Percentiles rank a stretch among this genome's conserved stretches.
These are phyloP conservation scores for Drosophila dunni DNA, from an alignment of 1,140 invertebrate species.

Conservation along the genomic window DNA sequence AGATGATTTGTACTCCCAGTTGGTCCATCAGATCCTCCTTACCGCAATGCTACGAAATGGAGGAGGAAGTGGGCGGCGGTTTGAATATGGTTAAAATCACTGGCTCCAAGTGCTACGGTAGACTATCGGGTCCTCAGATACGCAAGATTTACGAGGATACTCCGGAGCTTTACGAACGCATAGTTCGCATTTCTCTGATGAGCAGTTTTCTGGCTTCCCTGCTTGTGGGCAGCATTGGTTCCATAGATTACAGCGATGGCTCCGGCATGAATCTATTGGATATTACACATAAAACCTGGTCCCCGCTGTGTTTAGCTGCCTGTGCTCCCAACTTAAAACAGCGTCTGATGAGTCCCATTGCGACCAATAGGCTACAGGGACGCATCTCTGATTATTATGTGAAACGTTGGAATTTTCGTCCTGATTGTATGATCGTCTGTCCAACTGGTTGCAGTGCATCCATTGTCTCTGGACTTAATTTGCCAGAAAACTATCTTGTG, in stretches of 20 bases:
- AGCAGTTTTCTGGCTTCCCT: constrained; percentile 96
- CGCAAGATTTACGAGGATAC: constrained; percentile 91
- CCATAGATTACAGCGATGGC: constrained; percentile 95
- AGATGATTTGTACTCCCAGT: constrained; percentile 91
- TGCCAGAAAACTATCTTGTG: constrained; percentile 91
- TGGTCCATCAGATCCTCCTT: constrained; percentile 97
- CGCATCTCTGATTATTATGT: constrained; percentile 91
- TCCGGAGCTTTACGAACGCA: constrained; percentile 90
- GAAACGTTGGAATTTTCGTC: constrained; percentile 92
- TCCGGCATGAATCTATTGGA: constrained; percentile 99
- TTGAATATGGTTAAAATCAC: constrained; percentile 93
- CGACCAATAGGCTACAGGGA: constrained; percentile 89
- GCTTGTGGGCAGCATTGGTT: constrained; percentile 94
- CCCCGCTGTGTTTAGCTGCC: constrained; percentile 89
- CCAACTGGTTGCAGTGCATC: constrained; percentile 97
- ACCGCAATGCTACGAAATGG: constrained; percentile 90
- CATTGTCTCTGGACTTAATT: constrained; percentile 91
- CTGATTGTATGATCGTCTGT: constrained; percentile 91
- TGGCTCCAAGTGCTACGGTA: constrained; percentile 94
- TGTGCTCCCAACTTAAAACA: constrained; percentile 88
- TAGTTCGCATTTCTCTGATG: constrained; percentile 95
- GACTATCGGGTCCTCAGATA: constrained; percentile 97
- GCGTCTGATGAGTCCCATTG: constrained; percentile 90
- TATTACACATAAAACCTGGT: constrained; percentile 92
- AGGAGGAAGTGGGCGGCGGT: constrained; percentile 91